Percentiles rank a stretch among this genome's conserved stretches.
Conservation (phyloP, 2,888 invertebrate genomes). For the Stenurella melanura region DNA sequence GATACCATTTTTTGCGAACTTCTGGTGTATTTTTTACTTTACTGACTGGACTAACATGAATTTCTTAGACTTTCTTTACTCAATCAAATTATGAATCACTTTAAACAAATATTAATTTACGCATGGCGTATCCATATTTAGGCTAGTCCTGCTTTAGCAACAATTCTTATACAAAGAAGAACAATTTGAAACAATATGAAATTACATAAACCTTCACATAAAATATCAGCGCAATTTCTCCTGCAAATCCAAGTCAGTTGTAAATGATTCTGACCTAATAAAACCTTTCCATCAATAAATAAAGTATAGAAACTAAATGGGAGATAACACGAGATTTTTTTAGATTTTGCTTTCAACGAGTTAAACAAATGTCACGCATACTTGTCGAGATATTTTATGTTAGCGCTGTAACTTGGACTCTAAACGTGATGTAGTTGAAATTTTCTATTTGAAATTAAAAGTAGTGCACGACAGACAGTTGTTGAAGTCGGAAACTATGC, state of each 20-base stretch:
- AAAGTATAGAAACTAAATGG: slow-evolving; percentile 30
- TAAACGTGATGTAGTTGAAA: slow-evolving; percentile 56
- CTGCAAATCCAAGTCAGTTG: slow-evolving; percentile 9
- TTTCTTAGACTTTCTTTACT: too few species aligned
- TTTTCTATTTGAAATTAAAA: slow-evolving; percentile 59
- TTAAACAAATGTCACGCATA: slow-evolving; percentile 46
- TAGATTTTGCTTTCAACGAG: slow-evolving; percentile 44
- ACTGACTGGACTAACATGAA: too few species aligned
- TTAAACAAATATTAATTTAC: too few species aligned
- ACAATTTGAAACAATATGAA: neutral
- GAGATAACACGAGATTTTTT: slow-evolving; percentile 34
- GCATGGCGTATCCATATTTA: too few species aligned
- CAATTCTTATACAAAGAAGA: too few species aligned
- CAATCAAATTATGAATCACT: too few species aligned
- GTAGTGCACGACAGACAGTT: slow-evolving; percentile 56
- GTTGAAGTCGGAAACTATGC: slow-evolving; percentile 46
- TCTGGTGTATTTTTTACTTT: too few species aligned
- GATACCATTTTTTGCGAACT: too few species aligned
- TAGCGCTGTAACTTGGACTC: slow-evolving; percentile 26
- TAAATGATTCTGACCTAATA: slow-evolving; percentile 32
- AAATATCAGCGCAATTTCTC: slow-evolving; percentile 9
- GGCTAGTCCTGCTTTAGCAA: too few species aligned
- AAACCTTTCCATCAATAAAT: slow-evolving; percentile 35
- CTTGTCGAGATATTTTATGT: slow-evolving; percentile 43
- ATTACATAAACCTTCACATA: neutral